phyloP scores from a whole-genome alignment of 2,888 invertebrate species.

The Phyllotreta striolata region DNA sequence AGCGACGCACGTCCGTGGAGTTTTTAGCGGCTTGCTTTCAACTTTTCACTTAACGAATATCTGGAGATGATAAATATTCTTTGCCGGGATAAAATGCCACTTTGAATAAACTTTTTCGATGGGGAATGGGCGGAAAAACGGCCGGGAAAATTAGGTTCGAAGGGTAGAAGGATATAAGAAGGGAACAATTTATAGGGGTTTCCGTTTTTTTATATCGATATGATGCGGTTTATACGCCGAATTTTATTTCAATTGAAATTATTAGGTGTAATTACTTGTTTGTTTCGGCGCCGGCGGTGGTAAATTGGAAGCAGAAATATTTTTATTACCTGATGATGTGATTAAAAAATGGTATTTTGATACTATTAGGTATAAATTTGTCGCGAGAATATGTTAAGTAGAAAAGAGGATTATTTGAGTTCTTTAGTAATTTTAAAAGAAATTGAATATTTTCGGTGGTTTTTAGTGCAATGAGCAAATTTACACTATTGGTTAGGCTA shows the following conservation, averaged over 20 bases:
- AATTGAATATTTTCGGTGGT: too few species aligned
- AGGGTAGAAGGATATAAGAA: slow-evolving; percentile 9
- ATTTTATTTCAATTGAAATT: neutral
- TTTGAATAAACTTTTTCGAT: slow-evolving; percentile 30
- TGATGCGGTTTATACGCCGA: slow-evolving; percentile 23
- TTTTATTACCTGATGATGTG: too few species aligned
- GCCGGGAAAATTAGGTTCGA: slow-evolving; percentile 18
- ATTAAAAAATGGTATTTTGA: too few species aligned
- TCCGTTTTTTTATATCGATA: slow-evolving; percentile 17
- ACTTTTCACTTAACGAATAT: slow-evolving; percentile 39
- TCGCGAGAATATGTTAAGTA: too few species aligned
- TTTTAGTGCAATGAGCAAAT: too few species aligned
- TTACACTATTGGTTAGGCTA: too few species aligned
- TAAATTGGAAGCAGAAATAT: too few species aligned
- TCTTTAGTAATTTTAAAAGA: too few species aligned
- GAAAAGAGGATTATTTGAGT: too few species aligned
- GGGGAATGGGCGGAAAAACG: slow-evolving; percentile 25
- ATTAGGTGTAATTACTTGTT: too few species aligned
- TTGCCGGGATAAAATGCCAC: slow-evolving; percentile 29
- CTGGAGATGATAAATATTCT: slow-evolving; percentile 31
- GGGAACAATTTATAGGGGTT: slow-evolving; percentile 29
- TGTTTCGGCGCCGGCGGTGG: too few species aligned
- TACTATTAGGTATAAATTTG: too few species aligned
- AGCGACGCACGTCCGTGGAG: slow-evolving; percentile 1
- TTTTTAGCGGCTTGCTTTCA: slow-evolving; percentile 38